phyloP scores from a whole-genome alignment of 2,797 vertebrate genomes.

The Petrocephalus schoutedeni region DNA sequence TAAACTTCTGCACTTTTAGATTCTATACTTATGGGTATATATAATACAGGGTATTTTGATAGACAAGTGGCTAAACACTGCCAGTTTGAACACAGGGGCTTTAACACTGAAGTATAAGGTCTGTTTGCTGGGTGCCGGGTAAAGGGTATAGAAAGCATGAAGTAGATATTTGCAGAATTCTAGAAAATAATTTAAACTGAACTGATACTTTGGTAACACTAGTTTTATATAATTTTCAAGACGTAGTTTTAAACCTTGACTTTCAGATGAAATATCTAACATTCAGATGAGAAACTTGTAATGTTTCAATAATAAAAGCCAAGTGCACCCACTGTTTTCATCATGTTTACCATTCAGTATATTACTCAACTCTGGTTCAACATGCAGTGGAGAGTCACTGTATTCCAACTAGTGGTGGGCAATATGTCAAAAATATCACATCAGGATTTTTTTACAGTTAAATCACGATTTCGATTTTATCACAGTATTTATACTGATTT shows the following conservation, averaged over 20 bases:
- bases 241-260: not conserved
- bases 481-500: too few relatives aligned
- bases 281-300: not conserved
- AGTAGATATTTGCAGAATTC: not conserved
- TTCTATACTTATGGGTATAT: too few relatives aligned
- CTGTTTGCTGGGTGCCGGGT: not conserved
- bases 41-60: not conserved
- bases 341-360: not conserved
- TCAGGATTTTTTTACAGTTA: too few relatives aligned
- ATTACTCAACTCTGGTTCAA: not conserved
- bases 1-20: not conserved
- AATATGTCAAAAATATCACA: too few relatives aligned
- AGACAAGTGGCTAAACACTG: not conserved
- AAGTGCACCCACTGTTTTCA: conserved; percentile 3
- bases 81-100: not conserved
- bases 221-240: not conserved
- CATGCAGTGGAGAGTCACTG: not conserved
- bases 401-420: not conserved
- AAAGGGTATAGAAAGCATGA: not conserved
- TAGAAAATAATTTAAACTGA: not conserved
- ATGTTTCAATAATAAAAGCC: not conserved
- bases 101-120: not conserved
- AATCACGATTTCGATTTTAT: too few relatives aligned
- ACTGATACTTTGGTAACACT: not conserved
- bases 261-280: not conserved